These are phyloP conservation scores for Halcyon senegalensis DNA, from an alignment of 2,113 vertebrate species.

Conservation along the genomic window DNA sequence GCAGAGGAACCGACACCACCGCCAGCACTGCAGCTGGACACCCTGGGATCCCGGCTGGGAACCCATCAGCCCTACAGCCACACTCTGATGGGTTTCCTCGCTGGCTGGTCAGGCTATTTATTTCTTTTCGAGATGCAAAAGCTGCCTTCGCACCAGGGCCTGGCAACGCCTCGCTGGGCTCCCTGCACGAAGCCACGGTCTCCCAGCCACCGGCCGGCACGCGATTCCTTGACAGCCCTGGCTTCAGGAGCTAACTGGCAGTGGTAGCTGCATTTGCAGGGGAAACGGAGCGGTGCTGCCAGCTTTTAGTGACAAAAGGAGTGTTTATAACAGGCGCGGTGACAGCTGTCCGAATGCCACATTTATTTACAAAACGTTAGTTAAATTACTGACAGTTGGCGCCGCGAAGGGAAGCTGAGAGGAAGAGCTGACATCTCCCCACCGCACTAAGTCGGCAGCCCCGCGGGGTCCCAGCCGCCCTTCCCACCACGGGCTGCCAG, in stretches of 20 bases:
- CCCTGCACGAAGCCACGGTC: accelerated
- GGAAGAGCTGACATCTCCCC: constrained; percentile 68
- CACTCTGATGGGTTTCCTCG: neutral
- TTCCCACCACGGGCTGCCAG: accelerated
- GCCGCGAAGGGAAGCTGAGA: constrained; percentile 58
- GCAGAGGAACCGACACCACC: neutral
- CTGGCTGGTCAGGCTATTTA: neutral
- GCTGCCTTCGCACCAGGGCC: neutral
- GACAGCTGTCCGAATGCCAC: constrained; percentile 81
- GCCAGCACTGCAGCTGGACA: neutral
- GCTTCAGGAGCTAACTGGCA: constrained; percentile 63
- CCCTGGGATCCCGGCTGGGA: neutral
- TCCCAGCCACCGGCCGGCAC: neutral
- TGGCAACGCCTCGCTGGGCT: neutral
- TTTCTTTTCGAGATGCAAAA: neutral
- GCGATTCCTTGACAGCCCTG: constrained; percentile 27
- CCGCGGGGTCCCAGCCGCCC: neutral
- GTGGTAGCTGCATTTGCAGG: constrained; percentile 20
- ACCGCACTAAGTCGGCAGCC: neutral
- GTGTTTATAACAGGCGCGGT: constrained; percentile 69
- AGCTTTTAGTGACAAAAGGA: constrained; percentile 75
- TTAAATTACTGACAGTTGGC: constrained; percentile 81
- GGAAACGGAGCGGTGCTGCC: constrained; percentile 54
- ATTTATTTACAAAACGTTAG: constrained; percentile 80
- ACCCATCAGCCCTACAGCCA: neutral